These are phyloP conservation scores for Andricus curvator DNA, from an alignment of 2,888 invertebrate species.

Conservation along the genomic window DNA sequence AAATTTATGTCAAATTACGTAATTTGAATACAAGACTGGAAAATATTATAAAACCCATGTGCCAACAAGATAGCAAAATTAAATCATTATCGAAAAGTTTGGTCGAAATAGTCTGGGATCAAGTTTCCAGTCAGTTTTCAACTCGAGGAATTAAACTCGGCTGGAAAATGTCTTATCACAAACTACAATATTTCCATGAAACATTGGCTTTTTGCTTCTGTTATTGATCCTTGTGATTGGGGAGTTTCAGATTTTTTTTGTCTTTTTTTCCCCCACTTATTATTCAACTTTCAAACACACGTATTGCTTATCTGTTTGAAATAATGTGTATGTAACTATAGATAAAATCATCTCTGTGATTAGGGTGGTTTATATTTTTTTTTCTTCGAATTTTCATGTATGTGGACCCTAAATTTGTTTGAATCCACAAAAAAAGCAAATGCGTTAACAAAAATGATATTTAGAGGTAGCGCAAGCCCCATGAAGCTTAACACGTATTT, in stretches of 20 bases:
- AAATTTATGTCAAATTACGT: too few species aligned
- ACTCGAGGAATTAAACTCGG: background rate
- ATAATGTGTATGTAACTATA: conserved; percentile 26
- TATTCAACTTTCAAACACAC: background rate
- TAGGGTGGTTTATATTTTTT: too few species aligned
- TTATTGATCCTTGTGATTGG: background rate
- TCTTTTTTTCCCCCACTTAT: background rate
- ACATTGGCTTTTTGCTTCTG: conserved; percentile 23
- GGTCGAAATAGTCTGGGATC: background rate
- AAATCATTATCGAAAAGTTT: too few species aligned
- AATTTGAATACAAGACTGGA: too few species aligned
- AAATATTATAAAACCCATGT: too few species aligned
- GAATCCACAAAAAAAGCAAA: too few species aligned
- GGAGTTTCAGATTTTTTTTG: background rate
- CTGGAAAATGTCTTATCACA: background rate
- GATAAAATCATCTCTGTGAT: background rate
- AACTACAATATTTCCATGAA: conserved; percentile 30
- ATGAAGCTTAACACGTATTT: too few species aligned
- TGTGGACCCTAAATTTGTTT: too few species aligned
- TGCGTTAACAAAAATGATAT: too few species aligned
- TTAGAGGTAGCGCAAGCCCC: too few species aligned
- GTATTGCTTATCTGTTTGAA: conserved; percentile 9
- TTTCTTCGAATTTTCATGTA: too few species aligned
- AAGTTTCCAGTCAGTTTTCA: background rate
- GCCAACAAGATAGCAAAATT: too few species aligned